Base-by-base conservation (phyloP, 2,113 vertebrate species). In the Typhlomys cinereus region DNA sequence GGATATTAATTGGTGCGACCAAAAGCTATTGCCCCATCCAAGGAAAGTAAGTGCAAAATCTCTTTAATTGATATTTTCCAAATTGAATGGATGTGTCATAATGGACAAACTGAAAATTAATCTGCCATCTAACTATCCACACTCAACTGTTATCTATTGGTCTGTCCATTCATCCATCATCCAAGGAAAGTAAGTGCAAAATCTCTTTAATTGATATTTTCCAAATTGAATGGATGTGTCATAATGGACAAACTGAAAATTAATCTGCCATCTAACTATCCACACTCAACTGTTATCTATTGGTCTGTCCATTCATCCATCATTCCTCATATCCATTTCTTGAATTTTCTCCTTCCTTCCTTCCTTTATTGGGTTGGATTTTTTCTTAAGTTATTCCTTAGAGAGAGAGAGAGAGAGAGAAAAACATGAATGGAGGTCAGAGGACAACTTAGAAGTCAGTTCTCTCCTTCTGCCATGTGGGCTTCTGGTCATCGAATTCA, bases 1-100 rank as follows among this genome's bases (percentile, higher is more conserved):
- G 89, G 12, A 96, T 93, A 93, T 59, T 97, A 90, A 97, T 96
- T 83, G 95, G 96, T 66, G 97, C 96, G 34, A 85, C 91, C 52
- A 97, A 96, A 90, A 96, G 69, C 85, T 96, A 88, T 61, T 94
- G 91, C 44, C 78, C 79, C 34, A 71, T 92, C 46, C 84, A 64
- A 39, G 95, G 95, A 95, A 97, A 96, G 97, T 97, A 94, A 96
- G 96, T 96, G 4, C 59, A 34, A 39, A 25, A 44, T 3, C 61
- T 93, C 71, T 76, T 80, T 79, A 69, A 83, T 50, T 69, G 25
- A 3, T 48, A 50, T 83, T 89, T 91, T 27, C 15, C 75, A 59
- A 82, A 89, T 39, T 36, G 29, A 88, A 57, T 87, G 29, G 23
- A 17, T 74, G 25, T 79, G 44, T 85, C n/a, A 79, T 34, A 75